Conservation (phyloP, 2,888 invertebrate species). For the Bunonema sp. region DNA sequence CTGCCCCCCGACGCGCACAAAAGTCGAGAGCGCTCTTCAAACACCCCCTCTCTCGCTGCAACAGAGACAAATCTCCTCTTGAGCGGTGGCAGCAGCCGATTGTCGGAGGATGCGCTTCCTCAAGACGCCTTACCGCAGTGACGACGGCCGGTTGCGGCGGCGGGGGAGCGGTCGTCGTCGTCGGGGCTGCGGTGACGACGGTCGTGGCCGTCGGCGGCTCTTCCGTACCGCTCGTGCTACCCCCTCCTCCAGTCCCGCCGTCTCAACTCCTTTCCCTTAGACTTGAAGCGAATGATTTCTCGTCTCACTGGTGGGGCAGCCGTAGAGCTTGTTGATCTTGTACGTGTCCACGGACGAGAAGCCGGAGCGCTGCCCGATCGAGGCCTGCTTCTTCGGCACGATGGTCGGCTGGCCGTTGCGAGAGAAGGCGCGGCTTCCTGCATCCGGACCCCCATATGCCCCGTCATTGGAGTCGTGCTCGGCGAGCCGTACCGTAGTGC, state of each 20-base stretch:
- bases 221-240: too few species aligned
- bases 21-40: too few species aligned
- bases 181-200: slow-evolving; percentile 2
- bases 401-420: slow-evolving; percentile 41
- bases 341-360: slow-evolving; percentile 35
- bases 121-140: slow-evolving; percentile 2
- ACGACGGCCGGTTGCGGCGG: slow-evolving; percentile 1
- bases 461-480: background rate
- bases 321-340: slow-evolving; percentile 40
- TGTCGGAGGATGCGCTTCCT: too few species aligned
- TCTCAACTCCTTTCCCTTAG: too few species aligned
- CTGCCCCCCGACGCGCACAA: too few species aligned
- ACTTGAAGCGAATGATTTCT: too few species aligned
- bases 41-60: too few species aligned
- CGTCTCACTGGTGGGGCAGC: slow-evolving; percentile 23
- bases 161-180: slow-evolving; percentile 1
- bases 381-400: slow-evolving; percentile 27
- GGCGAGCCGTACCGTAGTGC: slow-evolving; percentile 33
- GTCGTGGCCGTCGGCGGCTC: slow-evolving; percentile 6
- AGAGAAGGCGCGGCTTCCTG: slow-evolving; percentile 21
- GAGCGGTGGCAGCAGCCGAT: too few species aligned
- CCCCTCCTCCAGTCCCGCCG: too few species aligned
- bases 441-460: background rate
- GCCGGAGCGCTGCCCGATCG: slow-evolving; percentile 38
- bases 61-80: too few species aligned